These are phyloP conservation scores for Neosilurus mollespiculum DNA, from an alignment of 2,797 vertebrate genomes.

Conservation along the genomic window DNA sequence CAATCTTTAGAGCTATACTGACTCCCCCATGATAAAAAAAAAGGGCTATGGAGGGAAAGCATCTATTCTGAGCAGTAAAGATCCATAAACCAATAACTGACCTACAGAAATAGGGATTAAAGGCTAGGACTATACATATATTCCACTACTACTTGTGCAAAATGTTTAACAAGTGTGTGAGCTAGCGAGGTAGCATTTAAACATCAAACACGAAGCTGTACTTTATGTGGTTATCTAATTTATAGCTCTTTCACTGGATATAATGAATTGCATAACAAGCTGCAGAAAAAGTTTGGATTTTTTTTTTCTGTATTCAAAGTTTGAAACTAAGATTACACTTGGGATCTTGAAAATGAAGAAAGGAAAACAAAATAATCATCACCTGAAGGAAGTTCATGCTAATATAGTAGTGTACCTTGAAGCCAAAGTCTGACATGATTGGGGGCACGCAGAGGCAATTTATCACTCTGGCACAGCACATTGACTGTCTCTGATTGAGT, in stretches of 20 bases:
- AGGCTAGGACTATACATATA: neutral
- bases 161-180: neutral
- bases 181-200: neutral
- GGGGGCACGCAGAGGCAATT: constrained; percentile 63
- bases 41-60: no score
- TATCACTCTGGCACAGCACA: constrained; percentile 68
- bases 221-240: neutral
- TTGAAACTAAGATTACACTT: neutral
- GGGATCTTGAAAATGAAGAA: constrained; percentile 25
- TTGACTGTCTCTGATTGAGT: constrained; percentile 68
- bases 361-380: constrained; percentile 34
- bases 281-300: neutral
- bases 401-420: constrained; percentile 49
- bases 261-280: neutral
- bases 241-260: neutral
- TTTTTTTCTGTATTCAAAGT: neutral
- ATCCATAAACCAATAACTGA: constrained; percentile 20
- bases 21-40: neutral
- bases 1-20: no score
- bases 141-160: neutral
- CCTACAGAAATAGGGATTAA: constrained; percentile 9
- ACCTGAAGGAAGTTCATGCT: constrained; percentile 58
- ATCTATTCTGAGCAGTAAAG: constrained; percentile 8
- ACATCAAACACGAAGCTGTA: neutral
- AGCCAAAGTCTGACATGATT: constrained; percentile 58